Percentiles rank a stretch among this genome's conserved stretches.
phyloP scores from a whole-genome alignment of 2,888 invertebrate species.

The Hypomecis punctinalis region DNA sequence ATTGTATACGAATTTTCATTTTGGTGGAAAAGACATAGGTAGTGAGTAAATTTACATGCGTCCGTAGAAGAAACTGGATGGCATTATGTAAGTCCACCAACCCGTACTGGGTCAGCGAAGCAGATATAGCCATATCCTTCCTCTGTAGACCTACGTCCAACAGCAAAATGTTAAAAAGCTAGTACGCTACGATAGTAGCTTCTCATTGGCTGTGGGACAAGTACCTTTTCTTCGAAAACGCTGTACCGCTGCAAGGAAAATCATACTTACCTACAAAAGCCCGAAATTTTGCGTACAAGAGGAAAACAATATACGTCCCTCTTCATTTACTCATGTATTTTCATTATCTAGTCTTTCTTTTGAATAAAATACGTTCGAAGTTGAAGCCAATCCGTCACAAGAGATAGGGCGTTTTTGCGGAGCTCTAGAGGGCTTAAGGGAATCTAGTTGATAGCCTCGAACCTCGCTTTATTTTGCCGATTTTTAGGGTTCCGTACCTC shows the following conservation, averaged over 20 bases:
- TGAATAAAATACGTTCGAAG: constrained; percentile 16
- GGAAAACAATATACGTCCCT: background rate
- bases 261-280: background rate
- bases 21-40: too few species aligned
- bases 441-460: constrained; percentile 20
- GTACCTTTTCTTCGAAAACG: background rate
- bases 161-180: too few species aligned
- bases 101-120: too few species aligned
- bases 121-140: too few species aligned
- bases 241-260: background rate
- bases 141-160: too few species aligned
- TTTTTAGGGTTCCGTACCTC: too few species aligned
- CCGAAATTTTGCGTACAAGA: background rate
- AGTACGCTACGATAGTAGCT: too few species aligned
- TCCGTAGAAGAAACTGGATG: too few species aligned
- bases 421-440: constrained; percentile 16
- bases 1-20: too few species aligned
- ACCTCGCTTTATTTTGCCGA: constrained; percentile 12
- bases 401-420: constrained; percentile 9
- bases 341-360: constrained; percentile 10
- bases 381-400: constrained; percentile 23
- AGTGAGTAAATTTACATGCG: too few species aligned
- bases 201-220: too few species aligned
- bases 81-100: too few species aligned
- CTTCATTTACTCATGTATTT: constrained; percentile 7